Evolutionary conservation across 2,113 vertebrate species (phyloP).

Genomic region (Formicarius rufipectus): DNA sequence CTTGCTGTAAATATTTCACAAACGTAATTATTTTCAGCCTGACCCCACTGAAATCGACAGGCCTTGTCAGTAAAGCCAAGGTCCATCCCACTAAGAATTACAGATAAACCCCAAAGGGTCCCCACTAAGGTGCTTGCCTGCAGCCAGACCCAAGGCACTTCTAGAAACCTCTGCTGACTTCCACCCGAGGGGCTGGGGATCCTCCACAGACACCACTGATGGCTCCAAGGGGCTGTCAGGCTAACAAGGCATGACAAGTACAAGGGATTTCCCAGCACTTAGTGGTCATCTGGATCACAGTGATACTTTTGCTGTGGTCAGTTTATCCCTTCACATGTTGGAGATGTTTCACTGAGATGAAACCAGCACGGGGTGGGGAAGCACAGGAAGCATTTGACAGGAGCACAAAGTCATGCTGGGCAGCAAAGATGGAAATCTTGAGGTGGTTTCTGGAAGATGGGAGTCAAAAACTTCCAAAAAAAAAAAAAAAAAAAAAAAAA

Average conservation of each 20-base stretch:
- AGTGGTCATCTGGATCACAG: neutral
- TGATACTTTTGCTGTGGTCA: neutral
- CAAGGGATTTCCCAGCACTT: neutral
- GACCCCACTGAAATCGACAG: neutral
- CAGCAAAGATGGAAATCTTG: neutral
- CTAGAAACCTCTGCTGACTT: neutral
- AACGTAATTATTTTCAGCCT: neutral
- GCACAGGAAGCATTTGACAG: neutral
- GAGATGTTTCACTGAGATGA: neutral
- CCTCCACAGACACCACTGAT: neutral
- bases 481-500: neutral
- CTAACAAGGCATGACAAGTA: neutral
- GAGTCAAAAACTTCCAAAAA: neutral
- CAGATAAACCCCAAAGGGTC: neutral
- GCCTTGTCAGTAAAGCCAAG: neutral
- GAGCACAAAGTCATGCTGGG: neutral
- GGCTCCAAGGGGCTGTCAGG: neutral
- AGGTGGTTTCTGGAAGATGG: neutral
- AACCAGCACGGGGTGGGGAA: neutral
- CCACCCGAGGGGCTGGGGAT: neutral
- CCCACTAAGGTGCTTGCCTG: neutral
- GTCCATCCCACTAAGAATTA: neutral
- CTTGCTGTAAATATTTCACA: neutral
- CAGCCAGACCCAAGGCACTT: neutral
- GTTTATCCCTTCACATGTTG: neutral